These are phyloP conservation scores for Melieria omissa DNA, from an alignment of 2,888 invertebrate species.

Conservation along the genomic window DNA sequence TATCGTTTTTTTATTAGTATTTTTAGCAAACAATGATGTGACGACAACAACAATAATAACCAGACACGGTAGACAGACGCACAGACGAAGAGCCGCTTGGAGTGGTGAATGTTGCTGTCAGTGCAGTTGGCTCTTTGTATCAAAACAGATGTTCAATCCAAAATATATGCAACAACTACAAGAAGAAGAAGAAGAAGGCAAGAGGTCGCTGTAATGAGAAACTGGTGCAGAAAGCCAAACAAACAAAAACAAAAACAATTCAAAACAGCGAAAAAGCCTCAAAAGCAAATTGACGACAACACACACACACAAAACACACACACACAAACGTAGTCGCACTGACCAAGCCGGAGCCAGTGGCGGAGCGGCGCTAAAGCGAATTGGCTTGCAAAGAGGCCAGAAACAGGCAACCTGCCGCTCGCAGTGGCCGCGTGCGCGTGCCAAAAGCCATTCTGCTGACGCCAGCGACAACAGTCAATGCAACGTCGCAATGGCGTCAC, in stretches of 20 bases:
- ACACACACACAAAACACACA: neutral
- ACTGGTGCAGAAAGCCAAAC: neutral
- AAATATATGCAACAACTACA: slow-evolving; percentile 31
- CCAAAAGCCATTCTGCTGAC: no score
- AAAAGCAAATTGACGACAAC: neutral
- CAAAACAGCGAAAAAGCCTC: slow-evolving; percentile 11
- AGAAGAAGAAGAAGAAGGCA: slow-evolving; percentile 36
- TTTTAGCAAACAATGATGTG: neutral
- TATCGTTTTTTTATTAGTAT: slow-evolving; percentile 18
- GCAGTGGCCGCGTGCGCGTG: no score
- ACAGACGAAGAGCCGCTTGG: neutral
- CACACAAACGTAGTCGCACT: neutral
- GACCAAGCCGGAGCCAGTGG: neutral
- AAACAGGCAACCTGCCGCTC: no score
- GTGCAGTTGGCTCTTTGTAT: slow-evolving; percentile 37
- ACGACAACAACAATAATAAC: neutral
- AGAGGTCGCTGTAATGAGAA: slow-evolving; percentile 26
- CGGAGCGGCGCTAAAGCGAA: no score
- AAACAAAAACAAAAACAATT: slow-evolving; percentile 23
- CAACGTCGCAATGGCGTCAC: no score
- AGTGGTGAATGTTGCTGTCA: neutral
- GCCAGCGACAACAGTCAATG: no score
- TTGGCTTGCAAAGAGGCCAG: no score
- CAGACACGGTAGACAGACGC: neutral
- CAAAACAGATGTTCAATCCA: slow-evolving; percentile 55